Percentiles rank a stretch among this genome's conserved stretches.
Evolutionary conservation across 2,113 vertebrate genomes (phyloP).

Genomic region (Rhadina sibilatrix): DNA sequence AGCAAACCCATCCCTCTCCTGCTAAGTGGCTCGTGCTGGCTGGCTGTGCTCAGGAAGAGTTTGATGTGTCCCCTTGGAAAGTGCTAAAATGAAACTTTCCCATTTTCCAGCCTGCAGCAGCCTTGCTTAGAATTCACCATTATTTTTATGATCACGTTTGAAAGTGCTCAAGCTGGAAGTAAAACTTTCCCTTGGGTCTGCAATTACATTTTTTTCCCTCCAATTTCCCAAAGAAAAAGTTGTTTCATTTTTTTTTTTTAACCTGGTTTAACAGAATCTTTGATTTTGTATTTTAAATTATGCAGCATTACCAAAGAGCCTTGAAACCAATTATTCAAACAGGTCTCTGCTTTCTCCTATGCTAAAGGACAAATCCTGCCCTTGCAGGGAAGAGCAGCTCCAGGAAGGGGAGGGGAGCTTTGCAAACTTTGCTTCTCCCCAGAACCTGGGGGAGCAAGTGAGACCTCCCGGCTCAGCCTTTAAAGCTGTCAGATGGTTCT

Average conservation of each 20-base stretch:
- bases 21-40: background rate
- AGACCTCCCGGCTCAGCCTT: background rate
- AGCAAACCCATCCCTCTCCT: background rate
- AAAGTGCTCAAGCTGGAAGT: background rate
- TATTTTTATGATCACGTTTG: background rate
- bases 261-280: background rate
- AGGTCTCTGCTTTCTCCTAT: background rate
- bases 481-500: background rate
- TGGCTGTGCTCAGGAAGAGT: background rate
- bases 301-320: background rate
- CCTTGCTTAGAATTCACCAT: background rate
- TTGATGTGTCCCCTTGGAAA: background rate
- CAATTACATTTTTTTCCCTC: background rate
- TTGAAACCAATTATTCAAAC: background rate
- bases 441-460: background rate
- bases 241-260: background rate
- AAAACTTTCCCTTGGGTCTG: constrained; percentile 30
- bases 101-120: background rate
- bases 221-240: background rate
- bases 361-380: background rate
- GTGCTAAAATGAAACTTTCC: background rate
- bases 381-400: background rate
- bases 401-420: background rate
- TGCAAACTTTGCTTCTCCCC: background rate
- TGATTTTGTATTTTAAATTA: background rate